These are phyloP conservation scores for Tinamus major DNA, from an alignment of 2,797 vertebrate genomes.

Conservation along the genomic window DNA sequence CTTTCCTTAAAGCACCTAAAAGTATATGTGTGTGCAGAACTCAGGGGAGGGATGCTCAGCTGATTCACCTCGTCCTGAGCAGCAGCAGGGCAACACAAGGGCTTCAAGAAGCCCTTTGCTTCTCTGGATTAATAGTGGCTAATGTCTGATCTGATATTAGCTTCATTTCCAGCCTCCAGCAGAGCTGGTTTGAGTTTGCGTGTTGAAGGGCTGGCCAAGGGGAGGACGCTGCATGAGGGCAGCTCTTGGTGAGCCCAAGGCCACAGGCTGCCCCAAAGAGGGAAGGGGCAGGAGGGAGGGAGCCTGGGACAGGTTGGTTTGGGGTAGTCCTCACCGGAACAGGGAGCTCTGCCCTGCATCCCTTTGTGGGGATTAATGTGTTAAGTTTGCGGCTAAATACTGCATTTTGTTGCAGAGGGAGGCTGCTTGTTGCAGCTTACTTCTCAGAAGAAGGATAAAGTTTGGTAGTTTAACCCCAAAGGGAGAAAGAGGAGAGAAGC, in stretches of 20 bases:
- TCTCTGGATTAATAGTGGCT: background rate
- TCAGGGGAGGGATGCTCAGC: background rate
- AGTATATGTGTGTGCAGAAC: background rate
- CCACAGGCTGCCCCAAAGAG: background rate
- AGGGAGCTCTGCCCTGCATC: background rate
- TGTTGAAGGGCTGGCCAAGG: background rate
- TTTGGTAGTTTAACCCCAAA: constrained; percentile 23
- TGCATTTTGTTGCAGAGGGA: background rate
- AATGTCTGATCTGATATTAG: background rate
- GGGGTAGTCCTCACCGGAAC: background rate
- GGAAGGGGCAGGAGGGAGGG: background rate
- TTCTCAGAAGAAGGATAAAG: background rate
- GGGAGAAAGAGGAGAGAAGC: constrained; percentile 20
- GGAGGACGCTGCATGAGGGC: too few species aligned
- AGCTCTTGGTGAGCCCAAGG: background rate
- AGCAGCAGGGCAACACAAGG: background rate
- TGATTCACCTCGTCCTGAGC: background rate
- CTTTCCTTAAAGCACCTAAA: background rate
- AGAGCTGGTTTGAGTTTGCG: background rate
- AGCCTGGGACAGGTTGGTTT: background rate
- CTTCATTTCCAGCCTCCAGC: background rate
- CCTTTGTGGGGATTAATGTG: background rate
- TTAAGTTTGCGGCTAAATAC: background rate
- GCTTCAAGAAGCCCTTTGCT: background rate
- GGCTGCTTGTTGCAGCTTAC: background rate